Conservation (phyloP, 2,113 vertebrate genomes). For the Alaudala cheleensis region DNA sequence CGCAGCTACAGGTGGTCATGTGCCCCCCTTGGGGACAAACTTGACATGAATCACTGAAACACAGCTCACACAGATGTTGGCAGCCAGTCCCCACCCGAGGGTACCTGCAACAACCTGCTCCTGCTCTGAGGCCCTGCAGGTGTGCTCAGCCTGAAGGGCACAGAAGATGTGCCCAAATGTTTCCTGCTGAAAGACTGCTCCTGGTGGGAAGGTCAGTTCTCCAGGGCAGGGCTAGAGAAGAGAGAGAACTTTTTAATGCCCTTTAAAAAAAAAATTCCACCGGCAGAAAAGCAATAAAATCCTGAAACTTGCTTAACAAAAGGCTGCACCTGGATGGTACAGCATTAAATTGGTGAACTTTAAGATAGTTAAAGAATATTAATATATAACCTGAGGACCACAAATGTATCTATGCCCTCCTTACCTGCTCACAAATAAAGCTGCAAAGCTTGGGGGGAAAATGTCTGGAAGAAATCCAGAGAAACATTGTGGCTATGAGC, state of each 20-base stretch:
- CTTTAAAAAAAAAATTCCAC: neutral
- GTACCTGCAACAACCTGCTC: neutral
- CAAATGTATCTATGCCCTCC: neutral
- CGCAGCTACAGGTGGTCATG: rapidly evolving
- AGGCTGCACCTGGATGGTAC: neutral
- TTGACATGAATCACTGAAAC: neutral
- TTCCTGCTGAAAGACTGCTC: neutral
- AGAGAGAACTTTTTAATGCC: neutral
- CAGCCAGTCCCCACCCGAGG: neutral
- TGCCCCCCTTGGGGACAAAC: neutral
- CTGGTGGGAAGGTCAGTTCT: neutral
- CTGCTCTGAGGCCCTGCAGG: neutral
- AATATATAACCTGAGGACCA: neutral
- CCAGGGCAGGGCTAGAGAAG: neutral
- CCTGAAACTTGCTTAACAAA: neutral
- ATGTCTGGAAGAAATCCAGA: neutral
- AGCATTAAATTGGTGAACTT: neutral
- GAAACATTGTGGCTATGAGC: neutral
- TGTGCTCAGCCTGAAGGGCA: neutral
- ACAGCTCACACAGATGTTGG: neutral
- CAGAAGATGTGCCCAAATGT: neutral
- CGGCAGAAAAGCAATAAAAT: neutral
- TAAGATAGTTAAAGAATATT: neutral
- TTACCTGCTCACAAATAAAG: neutral
- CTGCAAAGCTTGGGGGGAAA: neutral